phyloP scores from a whole-genome alignment of 1,140 invertebrate species.

The Drosophila pandora region DNA sequence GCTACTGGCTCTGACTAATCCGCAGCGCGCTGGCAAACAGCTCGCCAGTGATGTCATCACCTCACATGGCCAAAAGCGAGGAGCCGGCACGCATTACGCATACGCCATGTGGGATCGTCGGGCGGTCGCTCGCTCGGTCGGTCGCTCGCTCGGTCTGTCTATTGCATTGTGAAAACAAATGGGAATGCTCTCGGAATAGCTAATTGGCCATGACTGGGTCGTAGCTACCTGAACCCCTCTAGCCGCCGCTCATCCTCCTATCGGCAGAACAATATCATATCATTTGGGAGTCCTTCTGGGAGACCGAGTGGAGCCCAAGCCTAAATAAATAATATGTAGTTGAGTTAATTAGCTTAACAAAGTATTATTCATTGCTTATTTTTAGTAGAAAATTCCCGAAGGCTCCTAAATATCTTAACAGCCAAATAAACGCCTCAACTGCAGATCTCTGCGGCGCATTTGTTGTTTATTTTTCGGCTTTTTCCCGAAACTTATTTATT shows the following conservation, averaged over 20 bases:
- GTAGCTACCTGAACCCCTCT: background rate
- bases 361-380: background rate
- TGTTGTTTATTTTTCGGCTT: constrained; percentile 1
- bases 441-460: constrained; percentile 40
- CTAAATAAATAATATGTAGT: too few relatives aligned
- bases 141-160: background rate
- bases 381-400: constrained; percentile 8
- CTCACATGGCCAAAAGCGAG: constrained; percentile 15
- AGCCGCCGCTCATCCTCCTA: background rate
- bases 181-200: constrained; percentile 18
- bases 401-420: constrained; percentile 57
- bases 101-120: constrained; percentile 62
- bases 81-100: constrained; percentile 56
- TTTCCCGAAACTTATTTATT: constrained; percentile 19
- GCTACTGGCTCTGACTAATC: constrained; percentile 11
- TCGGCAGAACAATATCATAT: background rate
- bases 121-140: background rate
- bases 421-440: constrained; percentile 67
- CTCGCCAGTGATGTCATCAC: constrained; percentile 17
- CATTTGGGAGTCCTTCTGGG: too few relatives aligned
- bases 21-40: background rate
- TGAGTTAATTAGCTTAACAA: background rate
- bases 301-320: too few relatives aligned
- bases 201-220: background rate
- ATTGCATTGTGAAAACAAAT: constrained; percentile 58